A percentile compares a stretch with the other conserved stretches of the same genome.
phyloP scores from a whole-genome alignment of 2,797 vertebrate genomes.

The Crypturellus tataupa region DNA sequence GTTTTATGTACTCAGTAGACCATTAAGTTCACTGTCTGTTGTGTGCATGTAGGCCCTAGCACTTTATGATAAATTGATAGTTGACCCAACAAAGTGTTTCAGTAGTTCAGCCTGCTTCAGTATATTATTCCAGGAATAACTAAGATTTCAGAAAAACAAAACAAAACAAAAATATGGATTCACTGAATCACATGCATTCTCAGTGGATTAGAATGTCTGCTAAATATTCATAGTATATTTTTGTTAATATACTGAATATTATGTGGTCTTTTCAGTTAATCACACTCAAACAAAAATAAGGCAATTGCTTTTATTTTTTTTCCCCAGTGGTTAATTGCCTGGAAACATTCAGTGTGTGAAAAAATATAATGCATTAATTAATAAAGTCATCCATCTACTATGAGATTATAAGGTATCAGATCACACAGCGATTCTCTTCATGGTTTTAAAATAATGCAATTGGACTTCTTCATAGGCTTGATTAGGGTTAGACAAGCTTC shows the following conservation, averaged over 20 bases:
- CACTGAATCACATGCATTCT: slow-evolving; percentile 29
- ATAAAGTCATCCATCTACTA: slow-evolving; percentile 6
- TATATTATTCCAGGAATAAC: slow-evolving; percentile 41
- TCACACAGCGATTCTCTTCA: background rate
- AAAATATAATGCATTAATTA: slow-evolving; percentile 36
- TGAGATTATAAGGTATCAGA: slow-evolving; percentile 9
- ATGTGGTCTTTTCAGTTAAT: slow-evolving; percentile 40
- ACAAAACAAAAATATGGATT: background rate
- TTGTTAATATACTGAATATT: slow-evolving; percentile 35
- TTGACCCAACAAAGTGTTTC: slow-evolving; percentile 49
- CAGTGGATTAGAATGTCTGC: slow-evolving; percentile 35
- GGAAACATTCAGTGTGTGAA: slow-evolving; percentile 42
- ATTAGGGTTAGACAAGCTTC: background rate
- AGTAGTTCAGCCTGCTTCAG: slow-evolving; percentile 16
- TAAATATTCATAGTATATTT: slow-evolving; percentile 68
- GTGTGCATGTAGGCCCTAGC: background rate
- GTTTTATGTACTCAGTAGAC: background rate
- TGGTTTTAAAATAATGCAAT: background rate
- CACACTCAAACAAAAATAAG: slow-evolving; percentile 58
- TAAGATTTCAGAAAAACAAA: slow-evolving; percentile 21
- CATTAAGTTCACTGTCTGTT: slow-evolving; percentile 17
- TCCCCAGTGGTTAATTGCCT: slow-evolving; percentile 15
- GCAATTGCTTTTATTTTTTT: slow-evolving; percentile 29
- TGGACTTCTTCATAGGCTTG: background rate
- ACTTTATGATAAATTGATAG: slow-evolving; percentile 55